phyloP scores from a whole-genome alignment of 2,113 vertebrate species.

The Neogobius melanostomus region DNA sequence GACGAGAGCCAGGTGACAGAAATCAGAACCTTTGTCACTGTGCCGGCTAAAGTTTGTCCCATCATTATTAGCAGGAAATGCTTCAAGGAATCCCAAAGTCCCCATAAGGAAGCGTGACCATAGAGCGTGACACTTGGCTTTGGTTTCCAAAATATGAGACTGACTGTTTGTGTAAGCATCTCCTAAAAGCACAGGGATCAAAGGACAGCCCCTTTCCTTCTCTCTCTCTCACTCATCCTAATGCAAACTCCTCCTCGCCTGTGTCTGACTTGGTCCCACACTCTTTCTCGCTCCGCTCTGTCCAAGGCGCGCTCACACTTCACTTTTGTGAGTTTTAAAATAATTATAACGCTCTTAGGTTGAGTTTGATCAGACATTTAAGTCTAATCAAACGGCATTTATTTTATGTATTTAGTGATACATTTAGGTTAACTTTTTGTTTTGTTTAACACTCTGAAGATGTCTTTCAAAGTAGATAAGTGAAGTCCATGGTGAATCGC shows the following conservation, averaged over 20 bases:
- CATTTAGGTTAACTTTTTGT: neutral
- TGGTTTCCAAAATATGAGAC: neutral
- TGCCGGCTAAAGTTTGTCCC: neutral
- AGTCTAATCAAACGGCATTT: neutral
- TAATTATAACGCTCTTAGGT: neutral
- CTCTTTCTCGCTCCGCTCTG: neutral
- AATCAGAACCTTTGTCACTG: neutral
- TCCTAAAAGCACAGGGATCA: constrained; percentile 6
- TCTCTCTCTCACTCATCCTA: constrained; percentile 12
- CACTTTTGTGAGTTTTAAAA: neutral
- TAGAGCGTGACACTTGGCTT: neutral
- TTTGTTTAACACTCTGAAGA: neutral
- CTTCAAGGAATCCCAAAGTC: neutral
- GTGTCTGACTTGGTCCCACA: neutral
- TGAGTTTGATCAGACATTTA: neutral
- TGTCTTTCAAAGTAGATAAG: neutral
- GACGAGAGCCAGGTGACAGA: neutral
- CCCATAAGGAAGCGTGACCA: neutral
- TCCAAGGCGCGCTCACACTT: neutral
- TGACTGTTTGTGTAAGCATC: neutral
- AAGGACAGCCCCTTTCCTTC: neutral
- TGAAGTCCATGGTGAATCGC: neutral
- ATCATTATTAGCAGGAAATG: neutral
- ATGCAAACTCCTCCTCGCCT: constrained; percentile 26
- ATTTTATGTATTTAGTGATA: neutral